Base-by-base conservation (phyloP, 2,797 vertebrate species). In the Eremophila alpestris region DNA sequence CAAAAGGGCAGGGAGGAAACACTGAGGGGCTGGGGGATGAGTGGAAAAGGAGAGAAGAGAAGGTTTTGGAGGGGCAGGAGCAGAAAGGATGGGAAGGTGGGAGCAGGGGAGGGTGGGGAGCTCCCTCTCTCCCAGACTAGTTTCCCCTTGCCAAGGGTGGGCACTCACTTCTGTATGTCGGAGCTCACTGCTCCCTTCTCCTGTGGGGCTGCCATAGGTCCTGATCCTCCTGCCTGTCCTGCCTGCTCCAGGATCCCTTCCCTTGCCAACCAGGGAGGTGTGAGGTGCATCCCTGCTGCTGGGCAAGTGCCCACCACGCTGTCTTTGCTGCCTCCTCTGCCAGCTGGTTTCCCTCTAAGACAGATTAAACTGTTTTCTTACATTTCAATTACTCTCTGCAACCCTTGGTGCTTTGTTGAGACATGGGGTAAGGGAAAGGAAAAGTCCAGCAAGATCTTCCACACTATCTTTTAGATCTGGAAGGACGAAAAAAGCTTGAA, bases 401-500 rank as follows among this genome's bases (percentile, higher is more conserved):
- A 22, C 69, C 36, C 83, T 81, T 73, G 71, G 51, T 76, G 74
- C 68, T 78, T 93, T 14, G 24, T 49, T 63, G n/a, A 87, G 74
- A 65, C 0, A 1, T 8, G 76, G 78, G 49, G 60, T 74, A 38
- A 59, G 51, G 45, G 54, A 80, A 88, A 7, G 62, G 73, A 70
- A 87, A 87, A 83, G 26, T 60, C 46, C 73, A 70, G 34, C 49
- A 56, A 77, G 58, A 74, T 62, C 64, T 76, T 76, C 45, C 27
- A n/a, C 0, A 0, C 29, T 48, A 27, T 64, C 38, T 41, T 79
- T 81, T 67, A 40, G 64, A 87, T 93, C 83, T 78, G 68, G 64
- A 80, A 90, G 30, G 58, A 95, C 68, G 46, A 76, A 91, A 86
- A 91, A 91, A 60, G 38, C 89, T 89, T 73, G 87, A 87, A 52